These are phyloP conservation scores for Phlogophora meticulosa DNA, from an alignment of 2,888 invertebrate species.

Conservation along the genomic window DNA sequence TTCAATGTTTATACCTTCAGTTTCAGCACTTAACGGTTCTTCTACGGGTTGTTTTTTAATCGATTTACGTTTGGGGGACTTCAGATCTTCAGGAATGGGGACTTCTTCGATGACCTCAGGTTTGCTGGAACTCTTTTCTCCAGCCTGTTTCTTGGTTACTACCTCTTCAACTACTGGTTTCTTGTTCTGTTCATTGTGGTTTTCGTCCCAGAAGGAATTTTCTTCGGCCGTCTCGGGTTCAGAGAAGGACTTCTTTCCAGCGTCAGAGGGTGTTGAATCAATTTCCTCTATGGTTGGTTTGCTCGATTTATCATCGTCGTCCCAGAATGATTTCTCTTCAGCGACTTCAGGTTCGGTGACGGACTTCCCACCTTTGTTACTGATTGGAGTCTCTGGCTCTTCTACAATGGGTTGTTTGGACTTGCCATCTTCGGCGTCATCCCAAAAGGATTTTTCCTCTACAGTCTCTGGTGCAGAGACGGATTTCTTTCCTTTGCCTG, in stretches of 20 bases:
- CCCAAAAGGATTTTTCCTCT: constrained; percentile 82
- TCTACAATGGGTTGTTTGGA: constrained; percentile 73
- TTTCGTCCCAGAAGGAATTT: constrained; percentile 86
- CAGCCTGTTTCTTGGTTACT: constrained; percentile 75
- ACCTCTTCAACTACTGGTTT: constrained; percentile 78
- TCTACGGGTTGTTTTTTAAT: constrained; percentile 85
- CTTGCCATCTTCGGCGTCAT: constrained; percentile 75
- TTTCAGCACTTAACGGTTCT: constrained; percentile 89
- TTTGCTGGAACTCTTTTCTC: constrained; percentile 78
- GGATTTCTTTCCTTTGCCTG: constrained; percentile 74
- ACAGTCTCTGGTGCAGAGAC: constrained; percentile 76
- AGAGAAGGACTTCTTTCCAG: constrained; percentile 77
- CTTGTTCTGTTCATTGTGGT: constrained; percentile 79
- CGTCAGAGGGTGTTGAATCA: constrained; percentile 67
- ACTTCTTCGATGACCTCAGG: constrained; percentile 84
- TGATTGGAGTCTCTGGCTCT: constrained; percentile 68
- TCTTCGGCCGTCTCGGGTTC: constrained; percentile 80
- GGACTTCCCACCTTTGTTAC: constrained; percentile 69
- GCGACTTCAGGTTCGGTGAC: constrained; percentile 69
- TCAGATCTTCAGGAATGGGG: constrained; percentile 79
- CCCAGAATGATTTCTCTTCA: constrained; percentile 77
- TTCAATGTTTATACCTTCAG: constrained; percentile 86
- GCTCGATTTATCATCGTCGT: constrained; percentile 67
- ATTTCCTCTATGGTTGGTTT: constrained; percentile 71
- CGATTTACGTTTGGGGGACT: constrained; percentile 85